Conservation (phyloP, 2,888 invertebrate species). For the Dinocampus coccinellae region DNA sequence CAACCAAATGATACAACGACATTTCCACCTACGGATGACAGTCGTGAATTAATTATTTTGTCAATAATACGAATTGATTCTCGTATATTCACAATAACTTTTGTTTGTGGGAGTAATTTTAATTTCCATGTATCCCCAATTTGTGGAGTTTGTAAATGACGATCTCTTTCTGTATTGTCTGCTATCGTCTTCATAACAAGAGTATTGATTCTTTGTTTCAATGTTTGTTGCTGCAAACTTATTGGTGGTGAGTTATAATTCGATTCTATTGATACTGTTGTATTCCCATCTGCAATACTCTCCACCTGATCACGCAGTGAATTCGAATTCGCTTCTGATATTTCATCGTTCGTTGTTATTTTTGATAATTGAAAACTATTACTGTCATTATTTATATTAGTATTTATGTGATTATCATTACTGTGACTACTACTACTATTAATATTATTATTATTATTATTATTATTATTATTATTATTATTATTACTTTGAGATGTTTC, state of each 20-base stretch:
- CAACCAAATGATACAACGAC: constrained; percentile 88
- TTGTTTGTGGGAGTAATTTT: constrained; percentile 84
- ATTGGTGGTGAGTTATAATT: constrained; percentile 60
- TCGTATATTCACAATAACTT: constrained; percentile 83
- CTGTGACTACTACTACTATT: constrained; percentile 27
- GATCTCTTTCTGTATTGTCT: constrained; percentile 82
- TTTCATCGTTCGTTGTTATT: constrained; percentile 24
- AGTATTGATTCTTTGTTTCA: constrained; percentile 90
- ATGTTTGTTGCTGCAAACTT: constrained; percentile 73
- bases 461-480: background rate
- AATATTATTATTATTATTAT: constrained; percentile 17
- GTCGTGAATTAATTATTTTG: constrained; percentile 75
- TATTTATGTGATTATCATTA: constrained; percentile 32
- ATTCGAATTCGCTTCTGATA: constrained; percentile 46
- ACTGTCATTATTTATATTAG: constrained; percentile 34
- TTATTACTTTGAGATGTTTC: constrained; percentile 34
- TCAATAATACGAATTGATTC: constrained; percentile 84
- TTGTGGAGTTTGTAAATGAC: constrained; percentile 65
- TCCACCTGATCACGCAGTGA: constrained; percentile 44
- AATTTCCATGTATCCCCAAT: constrained; percentile 84
- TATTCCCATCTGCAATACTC: constrained; percentile 21
- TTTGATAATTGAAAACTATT: constrained; percentile 19
- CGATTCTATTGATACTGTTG: constrained; percentile 51
- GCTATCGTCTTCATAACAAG: constrained; percentile 90
- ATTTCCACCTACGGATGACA: constrained; percentile 61